Percentiles rank a stretch among this genome's conserved stretches.
Evolutionary conservation across 2,113 vertebrate species (phyloP).

Genomic region (Rutilus rutilus): DNA sequence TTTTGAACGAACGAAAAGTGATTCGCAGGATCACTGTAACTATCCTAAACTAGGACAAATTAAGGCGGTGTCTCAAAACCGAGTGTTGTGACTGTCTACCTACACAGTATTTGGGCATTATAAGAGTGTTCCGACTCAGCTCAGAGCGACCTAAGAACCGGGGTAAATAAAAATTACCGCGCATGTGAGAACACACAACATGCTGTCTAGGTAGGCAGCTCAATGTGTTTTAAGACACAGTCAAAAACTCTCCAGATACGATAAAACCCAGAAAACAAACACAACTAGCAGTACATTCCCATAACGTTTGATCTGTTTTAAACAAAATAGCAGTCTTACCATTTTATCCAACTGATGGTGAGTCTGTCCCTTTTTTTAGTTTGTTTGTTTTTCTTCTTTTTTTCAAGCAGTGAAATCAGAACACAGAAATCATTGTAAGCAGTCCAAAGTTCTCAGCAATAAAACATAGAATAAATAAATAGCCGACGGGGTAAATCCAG

Average conservation of each 20-base stretch:
- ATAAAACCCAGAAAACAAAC: background rate
- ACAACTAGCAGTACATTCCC: background rate
- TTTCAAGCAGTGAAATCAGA: background rate
- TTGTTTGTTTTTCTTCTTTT: background rate
- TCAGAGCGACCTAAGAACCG: background rate
- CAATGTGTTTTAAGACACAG: background rate
- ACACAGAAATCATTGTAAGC: background rate
- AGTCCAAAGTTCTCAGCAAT: slow-evolving; percentile 7
- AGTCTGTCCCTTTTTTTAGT: background rate
- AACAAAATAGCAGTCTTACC: background rate
- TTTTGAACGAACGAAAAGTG: background rate
- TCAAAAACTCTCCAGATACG: background rate
- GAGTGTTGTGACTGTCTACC: background rate
- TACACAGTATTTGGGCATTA: background rate
- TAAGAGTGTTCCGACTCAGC: background rate
- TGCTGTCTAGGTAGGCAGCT: background rate
- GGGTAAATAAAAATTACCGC: background rate
- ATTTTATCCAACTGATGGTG: background rate
- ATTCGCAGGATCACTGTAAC: background rate
- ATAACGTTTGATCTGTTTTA: background rate
- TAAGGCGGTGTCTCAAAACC: background rate
- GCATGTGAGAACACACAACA: background rate
- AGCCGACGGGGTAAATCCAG: background rate
- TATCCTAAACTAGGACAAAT: slow-evolving; percentile 1
- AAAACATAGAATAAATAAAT: background rate